Percentiles rank a stretch among this genome's conserved stretches.
Conservation (phyloP, 2,888 invertebrate species). For the Drosophila kuntzei region DNA sequence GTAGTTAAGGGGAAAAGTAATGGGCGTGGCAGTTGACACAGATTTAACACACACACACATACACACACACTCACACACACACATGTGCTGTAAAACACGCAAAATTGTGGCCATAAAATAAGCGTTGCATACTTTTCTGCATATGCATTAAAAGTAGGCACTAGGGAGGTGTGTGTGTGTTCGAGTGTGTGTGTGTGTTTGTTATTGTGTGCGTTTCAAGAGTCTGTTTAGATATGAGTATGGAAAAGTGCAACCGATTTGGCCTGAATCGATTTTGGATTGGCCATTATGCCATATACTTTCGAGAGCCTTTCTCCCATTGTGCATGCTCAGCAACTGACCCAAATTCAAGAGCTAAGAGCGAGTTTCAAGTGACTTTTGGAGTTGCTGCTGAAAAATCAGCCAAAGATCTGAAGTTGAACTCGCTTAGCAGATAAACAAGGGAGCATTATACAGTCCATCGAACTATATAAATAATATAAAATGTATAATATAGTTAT, state of each 20-base stretch:
- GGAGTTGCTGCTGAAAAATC: neutral
- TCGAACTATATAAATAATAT: too few species aligned
- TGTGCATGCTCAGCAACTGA: constrained; percentile 19
- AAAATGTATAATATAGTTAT: too few species aligned
- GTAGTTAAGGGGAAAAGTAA: constrained; percentile 5
- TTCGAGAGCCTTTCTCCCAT: constrained; percentile 12
- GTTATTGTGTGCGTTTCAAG: constrained; percentile 37
- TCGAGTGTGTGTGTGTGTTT: neutral
- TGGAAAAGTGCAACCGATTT: constrained; percentile 65
- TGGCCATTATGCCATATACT: constrained; percentile 60
- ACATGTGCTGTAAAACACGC: constrained; percentile 32
- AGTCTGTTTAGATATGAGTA: constrained; percentile 60
- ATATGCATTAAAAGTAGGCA: constrained; percentile 56
- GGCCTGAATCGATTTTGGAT: constrained; percentile 75
- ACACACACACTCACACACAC: constrained; percentile 16
- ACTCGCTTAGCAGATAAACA: constrained; percentile 1
- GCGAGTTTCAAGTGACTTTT: constrained; percentile 4
- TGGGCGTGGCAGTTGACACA: constrained; percentile 68
- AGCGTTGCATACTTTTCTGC: constrained; percentile 69
- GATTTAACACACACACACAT: constrained; percentile 56
- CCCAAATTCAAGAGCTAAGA: constrained; percentile 14
- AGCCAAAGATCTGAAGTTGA: neutral
- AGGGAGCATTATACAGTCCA: neutral
- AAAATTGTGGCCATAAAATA: constrained; percentile 70
- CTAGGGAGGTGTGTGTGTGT: constrained; percentile 2